Evolutionary conservation across 2,888 invertebrate genomes (phyloP).

Genomic region (Lumbricus terrestris): DNA sequence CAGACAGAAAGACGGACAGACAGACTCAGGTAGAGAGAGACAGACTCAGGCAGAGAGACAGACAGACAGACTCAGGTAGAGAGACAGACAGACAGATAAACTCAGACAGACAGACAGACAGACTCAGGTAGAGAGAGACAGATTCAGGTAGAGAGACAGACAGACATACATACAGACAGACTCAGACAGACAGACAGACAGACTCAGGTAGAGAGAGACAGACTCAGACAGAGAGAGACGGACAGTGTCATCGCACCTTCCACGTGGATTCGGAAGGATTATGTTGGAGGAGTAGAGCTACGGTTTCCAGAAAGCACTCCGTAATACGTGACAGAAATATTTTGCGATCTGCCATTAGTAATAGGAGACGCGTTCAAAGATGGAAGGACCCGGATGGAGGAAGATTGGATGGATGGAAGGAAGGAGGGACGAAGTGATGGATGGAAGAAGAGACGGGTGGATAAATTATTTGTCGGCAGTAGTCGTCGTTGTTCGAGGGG

Average conservation of each 20-base stretch:
- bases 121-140: too few species aligned
- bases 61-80: too few species aligned
- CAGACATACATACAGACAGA: too few species aligned
- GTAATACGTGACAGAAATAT: not conserved
- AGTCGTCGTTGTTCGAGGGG: too few species aligned
- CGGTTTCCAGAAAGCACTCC: not conserved
- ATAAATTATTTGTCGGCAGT: too few species aligned
- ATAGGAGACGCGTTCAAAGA: conserved; percentile 3
- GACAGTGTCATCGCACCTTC: not conserved
- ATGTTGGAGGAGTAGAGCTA: not conserved
- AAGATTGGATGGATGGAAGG: not conserved
- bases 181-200: not conserved
- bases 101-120: too few species aligned
- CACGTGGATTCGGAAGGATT: not conserved
- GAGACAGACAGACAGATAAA: too few species aligned
- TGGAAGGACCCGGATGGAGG: not conserved
- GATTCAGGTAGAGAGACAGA: too few species aligned
- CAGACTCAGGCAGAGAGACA: too few species aligned
- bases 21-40: too few species aligned
- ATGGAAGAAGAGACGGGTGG: too few species aligned
- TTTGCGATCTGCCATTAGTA: not conserved
- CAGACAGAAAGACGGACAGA: too few species aligned
- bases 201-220: not conserved
- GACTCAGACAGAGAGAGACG: not conserved
- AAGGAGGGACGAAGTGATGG: not conserved